phyloP scores from a whole-genome alignment of 2,113 vertebrate species.

The Halcyon malimbica region DNA sequence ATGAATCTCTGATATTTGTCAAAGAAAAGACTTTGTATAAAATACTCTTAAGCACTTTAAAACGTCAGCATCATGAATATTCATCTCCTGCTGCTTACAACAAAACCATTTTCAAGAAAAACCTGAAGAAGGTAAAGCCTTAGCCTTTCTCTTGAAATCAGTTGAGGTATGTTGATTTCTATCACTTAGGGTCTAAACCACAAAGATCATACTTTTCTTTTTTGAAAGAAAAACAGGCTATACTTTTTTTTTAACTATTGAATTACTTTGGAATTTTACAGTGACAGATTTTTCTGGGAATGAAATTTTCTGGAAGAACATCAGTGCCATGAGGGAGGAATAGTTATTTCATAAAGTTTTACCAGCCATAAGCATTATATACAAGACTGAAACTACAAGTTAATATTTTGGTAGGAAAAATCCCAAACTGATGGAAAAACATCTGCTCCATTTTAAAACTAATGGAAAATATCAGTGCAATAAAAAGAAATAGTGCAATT shows the following conservation, averaged over 20 bases:
- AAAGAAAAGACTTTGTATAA: not conserved
- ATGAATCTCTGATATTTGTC: not conserved
- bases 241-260: not conserved
- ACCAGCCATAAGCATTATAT: slow-evolving; percentile 40
- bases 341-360: slow-evolving; percentile 52
- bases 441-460: slow-evolving; percentile 52
- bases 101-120: not conserved
- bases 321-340: not conserved
- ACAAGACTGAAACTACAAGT: slow-evolving; percentile 52
- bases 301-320: not conserved
- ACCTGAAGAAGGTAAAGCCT: not conserved
- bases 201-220: not conserved
- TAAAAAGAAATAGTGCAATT: slow-evolving; percentile 39
- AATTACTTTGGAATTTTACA: slow-evolving; percentile 32
- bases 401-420: slow-evolving; percentile 58
- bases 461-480: slow-evolving; percentile 23
- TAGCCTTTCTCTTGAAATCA: not conserved
- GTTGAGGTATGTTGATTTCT: not conserved
- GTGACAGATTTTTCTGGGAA: slow-evolving; percentile 36
- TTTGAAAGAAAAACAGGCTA: not conserved
- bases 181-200: not conserved
- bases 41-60: not conserved
- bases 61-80: not conserved
- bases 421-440: slow-evolving; percentile 29
- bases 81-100: not conserved